Percentiles rank a stretch among this genome's conserved stretches.
Conservation (phyloP, 2,888 invertebrate genomes). For the Hydrotaea cyrtoneurina region DNA sequence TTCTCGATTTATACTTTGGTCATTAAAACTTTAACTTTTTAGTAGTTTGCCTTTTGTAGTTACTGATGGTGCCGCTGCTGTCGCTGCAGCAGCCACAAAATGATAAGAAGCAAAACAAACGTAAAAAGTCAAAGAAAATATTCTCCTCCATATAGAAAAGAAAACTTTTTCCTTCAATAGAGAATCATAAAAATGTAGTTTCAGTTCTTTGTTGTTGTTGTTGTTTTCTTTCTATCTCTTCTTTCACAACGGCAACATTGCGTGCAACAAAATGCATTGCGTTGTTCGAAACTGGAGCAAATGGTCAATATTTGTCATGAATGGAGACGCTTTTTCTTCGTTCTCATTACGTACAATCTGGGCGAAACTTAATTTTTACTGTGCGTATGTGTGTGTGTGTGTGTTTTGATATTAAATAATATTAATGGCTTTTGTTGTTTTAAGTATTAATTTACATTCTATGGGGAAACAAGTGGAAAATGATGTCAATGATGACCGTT, state of each 20-base stretch:
- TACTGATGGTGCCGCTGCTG: constrained; percentile 1
- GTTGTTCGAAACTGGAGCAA: constrained; percentile 26
- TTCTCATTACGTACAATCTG: not conserved
- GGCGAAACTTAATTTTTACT: not conserved
- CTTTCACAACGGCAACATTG: not conserved
- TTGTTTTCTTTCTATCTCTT: not conserved
- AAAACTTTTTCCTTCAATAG: constrained; percentile 15
- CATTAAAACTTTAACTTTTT: constrained; percentile 56
- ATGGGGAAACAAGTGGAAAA: constrained; percentile 1
- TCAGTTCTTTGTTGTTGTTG: not conserved
- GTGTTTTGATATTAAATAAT: too few relatives aligned
- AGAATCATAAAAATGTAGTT: constrained; percentile 1
- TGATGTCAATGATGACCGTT: not conserved
- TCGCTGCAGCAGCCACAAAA: not conserved
- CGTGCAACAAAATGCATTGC: not conserved
- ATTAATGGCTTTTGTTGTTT: not conserved
- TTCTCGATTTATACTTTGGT: constrained; percentile 62
- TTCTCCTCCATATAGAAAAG: constrained; percentile 15
- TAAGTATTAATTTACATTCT: not conserved
- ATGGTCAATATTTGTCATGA: constrained; percentile 42
- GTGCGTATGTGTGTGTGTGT: not conserved
- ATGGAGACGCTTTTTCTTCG: constrained; percentile 8
- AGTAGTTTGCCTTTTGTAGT: constrained; percentile 18
- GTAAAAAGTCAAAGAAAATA: constrained; percentile 7
- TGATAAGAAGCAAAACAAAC: constrained; percentile 8